These are phyloP conservation scores for Xenopus borealis DNA, from an alignment of 2,113 vertebrate species.

Conservation along the genomic window DNA sequence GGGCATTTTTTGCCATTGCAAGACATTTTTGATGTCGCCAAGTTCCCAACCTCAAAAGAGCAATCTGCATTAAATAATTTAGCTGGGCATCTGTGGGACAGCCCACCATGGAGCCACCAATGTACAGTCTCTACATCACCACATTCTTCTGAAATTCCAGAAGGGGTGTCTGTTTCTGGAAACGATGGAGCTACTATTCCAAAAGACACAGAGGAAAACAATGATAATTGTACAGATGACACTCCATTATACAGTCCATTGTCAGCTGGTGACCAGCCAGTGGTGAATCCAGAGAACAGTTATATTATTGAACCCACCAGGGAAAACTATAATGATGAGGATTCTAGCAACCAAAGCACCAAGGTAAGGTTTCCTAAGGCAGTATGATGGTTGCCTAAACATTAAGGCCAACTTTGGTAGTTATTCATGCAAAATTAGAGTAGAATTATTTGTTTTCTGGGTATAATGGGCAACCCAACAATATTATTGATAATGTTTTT, in stretches of 20 bases:
- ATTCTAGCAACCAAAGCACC: background rate
- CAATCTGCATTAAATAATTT: background rate
- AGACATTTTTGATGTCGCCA: slow-evolving; percentile 47
- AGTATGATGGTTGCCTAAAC: too few relatives aligned
- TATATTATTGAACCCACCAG: background rate
- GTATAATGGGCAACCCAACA: too few relatives aligned
- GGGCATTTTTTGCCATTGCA: slow-evolving; percentile 42
- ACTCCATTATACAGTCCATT: background rate
- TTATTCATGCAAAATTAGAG: too few relatives aligned
- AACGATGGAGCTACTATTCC: slow-evolving; percentile 21
- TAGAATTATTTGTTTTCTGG: too few relatives aligned
- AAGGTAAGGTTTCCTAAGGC: background rate
- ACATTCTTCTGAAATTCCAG: slow-evolving; percentile 24
- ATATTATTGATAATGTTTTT: too few relatives aligned
- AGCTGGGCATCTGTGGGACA: slow-evolving; percentile 35
- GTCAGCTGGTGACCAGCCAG: background rate
- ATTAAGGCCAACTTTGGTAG: too few relatives aligned
- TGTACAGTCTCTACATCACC: background rate
- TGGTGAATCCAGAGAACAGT: background rate
- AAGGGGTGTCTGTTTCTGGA: slow-evolving; percentile 35
- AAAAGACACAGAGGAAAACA: background rate
- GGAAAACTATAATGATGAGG: background rate
- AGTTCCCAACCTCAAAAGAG: slow-evolving; percentile 29
- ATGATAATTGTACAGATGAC: background rate
- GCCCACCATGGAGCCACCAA: slow-evolving; percentile 27